Conservation (phyloP, 2,888 invertebrate species). For the Masnerella sp. region DNA sequence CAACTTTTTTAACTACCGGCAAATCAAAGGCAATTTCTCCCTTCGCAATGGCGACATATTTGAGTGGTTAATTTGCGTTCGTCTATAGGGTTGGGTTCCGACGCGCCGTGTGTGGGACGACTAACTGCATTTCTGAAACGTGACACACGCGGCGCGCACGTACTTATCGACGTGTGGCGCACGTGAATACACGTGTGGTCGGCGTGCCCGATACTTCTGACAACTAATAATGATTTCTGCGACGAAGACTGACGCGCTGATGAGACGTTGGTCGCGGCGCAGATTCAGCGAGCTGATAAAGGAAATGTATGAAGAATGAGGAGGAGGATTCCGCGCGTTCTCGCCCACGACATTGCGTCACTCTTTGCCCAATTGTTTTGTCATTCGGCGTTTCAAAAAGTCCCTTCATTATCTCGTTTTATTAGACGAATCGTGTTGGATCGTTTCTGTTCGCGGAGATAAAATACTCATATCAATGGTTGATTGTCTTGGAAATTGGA, state of each 20-base stretch:
- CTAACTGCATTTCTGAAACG: conserved; percentile 72
- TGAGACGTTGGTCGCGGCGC: conserved; percentile 39
- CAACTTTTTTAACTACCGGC: no score
- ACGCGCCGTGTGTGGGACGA: conserved; percentile 66
- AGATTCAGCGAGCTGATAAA: conserved; percentile 56
- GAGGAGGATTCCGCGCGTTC: conserved; percentile 47
- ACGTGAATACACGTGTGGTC: conserved; percentile 43
- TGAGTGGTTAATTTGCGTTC: conserved; percentile 40
- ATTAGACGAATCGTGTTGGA: conserved; percentile 51
- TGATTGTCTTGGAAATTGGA: no score
- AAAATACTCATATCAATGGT: no score
- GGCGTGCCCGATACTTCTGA: conserved; percentile 45
- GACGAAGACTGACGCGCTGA: conserved; percentile 49
- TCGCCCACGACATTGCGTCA: conserved; percentile 51
- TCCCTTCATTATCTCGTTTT: conserved; percentile 39
- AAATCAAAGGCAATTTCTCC: conserved; percentile 39
- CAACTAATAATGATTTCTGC: conserved; percentile 59
- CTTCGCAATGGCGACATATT: no score
- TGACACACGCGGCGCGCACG: conserved; percentile 66
- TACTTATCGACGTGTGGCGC: conserved; percentile 35
- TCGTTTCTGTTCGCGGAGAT: not conserved
- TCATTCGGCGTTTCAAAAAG: conserved; percentile 11
- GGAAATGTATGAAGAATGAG: conserved; percentile 58
- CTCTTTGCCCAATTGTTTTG: conserved; percentile 34
- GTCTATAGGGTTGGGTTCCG: conserved; percentile 64